Percentiles rank a stretch among this genome's conserved stretches.
These are phyloP conservation scores for Drosophila orosa DNA, from an alignment of 1,140 invertebrate genomes.

Conservation along the genomic window DNA sequence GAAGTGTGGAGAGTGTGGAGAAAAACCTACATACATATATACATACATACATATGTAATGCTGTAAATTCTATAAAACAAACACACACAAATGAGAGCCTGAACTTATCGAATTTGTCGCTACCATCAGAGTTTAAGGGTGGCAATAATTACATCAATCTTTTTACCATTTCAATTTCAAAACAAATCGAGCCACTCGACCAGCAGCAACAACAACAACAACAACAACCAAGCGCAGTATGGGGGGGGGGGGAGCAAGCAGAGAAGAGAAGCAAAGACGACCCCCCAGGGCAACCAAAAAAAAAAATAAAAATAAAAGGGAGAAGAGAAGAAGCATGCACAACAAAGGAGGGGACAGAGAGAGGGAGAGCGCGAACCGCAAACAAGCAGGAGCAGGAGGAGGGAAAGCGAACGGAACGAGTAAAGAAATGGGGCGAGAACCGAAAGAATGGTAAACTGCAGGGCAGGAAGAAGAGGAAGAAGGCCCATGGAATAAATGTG, in stretches of 20 bases:
- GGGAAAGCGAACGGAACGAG: conserved; percentile 27
- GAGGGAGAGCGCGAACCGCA: neutral
- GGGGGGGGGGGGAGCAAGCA: neutral
- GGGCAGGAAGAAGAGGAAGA: neutral
- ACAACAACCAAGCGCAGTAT: neutral
- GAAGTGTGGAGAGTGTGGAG: conserved; percentile 11
- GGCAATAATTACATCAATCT: conserved; percentile 76
- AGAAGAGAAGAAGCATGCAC: no score
- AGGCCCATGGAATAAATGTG: conserved; percentile 20
- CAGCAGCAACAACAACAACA: conserved; percentile 4
- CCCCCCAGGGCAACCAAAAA: conserved; percentile 24
- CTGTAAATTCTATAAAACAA: conserved; percentile 28
- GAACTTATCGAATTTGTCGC: conserved; percentile 48
- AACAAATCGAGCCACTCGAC: conserved; percentile 52
- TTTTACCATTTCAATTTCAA: conserved; percentile 68
- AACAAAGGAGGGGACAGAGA: neutral
- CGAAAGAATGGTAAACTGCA: conserved; percentile 18
- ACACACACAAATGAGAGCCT: conserved; percentile 14
- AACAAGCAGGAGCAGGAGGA: conserved; percentile 5
- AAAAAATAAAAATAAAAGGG: neutral
- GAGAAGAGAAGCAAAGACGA: conserved; percentile 9
- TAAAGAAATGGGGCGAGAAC: conserved; percentile 35
- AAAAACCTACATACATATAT: conserved; percentile 20
- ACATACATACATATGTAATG: no score
- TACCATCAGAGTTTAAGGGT: conserved; percentile 54